A percentile compares a stretch with the other conserved stretches of the same genome.
Evolutionary conservation across 2,113 vertebrate genomes (phyloP).

Genomic region (Hyperoodon ampullatus): DNA sequence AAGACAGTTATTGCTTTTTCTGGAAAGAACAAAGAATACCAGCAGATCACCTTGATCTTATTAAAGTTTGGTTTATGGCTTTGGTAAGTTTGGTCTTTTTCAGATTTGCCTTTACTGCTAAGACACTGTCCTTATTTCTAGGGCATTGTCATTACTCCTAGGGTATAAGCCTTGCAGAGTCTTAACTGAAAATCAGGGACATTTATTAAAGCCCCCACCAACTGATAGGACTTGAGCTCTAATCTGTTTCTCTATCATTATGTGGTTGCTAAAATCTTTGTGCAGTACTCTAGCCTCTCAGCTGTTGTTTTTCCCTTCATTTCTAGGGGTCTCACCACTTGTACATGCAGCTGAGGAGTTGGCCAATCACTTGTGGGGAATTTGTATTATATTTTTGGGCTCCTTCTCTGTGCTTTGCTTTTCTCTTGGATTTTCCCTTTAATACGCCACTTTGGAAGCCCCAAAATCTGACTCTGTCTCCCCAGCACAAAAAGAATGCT

Average conservation of each 20-base stretch:
- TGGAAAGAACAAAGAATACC: neutral
- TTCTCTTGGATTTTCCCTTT: slow-evolving; percentile 15
- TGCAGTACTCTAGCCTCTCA: neutral
- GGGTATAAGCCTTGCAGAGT: neutral
- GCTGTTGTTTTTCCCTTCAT: neutral
- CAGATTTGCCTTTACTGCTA: neutral
- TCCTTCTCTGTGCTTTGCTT: neutral
- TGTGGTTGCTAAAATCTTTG: neutral
- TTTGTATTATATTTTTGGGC: neutral
- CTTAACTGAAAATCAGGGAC: neutral
- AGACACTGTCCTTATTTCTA: neutral
- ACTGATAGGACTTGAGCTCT: neutral
- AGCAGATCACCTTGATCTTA: neutral
- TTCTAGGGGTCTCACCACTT: neutral
- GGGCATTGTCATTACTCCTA: neutral
- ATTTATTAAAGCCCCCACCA: neutral
- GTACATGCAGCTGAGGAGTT: neutral
- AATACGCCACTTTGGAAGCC: neutral
- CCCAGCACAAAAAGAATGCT: neutral
- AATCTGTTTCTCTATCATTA: neutral
- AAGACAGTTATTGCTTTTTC: neutral
- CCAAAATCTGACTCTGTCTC: neutral
- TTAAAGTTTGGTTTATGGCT: neutral
- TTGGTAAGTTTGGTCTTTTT: neutral
- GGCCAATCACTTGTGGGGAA: neutral